Base-by-base conservation (phyloP, 2,888 invertebrate species). In the Coleophora deauratella region DNA sequence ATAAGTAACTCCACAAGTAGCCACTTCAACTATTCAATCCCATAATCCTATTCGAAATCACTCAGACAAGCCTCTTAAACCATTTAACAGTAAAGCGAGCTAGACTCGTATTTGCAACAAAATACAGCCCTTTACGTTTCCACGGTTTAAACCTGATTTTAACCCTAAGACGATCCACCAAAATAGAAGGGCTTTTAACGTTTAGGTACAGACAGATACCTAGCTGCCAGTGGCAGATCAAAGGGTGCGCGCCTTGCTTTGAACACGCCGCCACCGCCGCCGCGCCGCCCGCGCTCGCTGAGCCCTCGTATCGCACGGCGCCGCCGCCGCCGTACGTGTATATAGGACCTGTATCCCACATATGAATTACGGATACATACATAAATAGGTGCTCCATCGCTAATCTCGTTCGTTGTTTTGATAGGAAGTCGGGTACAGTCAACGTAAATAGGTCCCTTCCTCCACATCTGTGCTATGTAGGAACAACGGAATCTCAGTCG, bases 211-310 rank as follows among this genome's bases (percentile, higher is more conserved):
- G 55, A 47, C 47, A 54, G 21, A 59, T 66, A 66, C 59, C 54
- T 62, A 52, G 52, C 51, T 49, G 55, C 65, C 57, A 55, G 52
- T 50, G 56, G 54, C 51, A 75, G 66, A 75, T 78, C 77, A 78
- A 78, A 78, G 77, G 74, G 72, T 55, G 53, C 53, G 52, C 49
- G 52, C 57, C 51, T 31, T 60, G 66, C 73, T 76, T 76, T 77
- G 74, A 71, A 65, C 62, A 49, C 46, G 59, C 67, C 70, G 66
- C 21, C 21, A 6, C 21, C 21, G 21, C 21, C 21, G 21, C 3
- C 21, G 6, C 6, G 21, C 21, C 21, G 21, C 21, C 51, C 65
- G 58, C 57, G 46, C 58, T n/a, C 55, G 42, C 49, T 49, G n/a
- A n/a, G 41, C 33, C 41, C 3, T 4, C 21, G 6, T 21, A 6